phyloP scores from a whole-genome alignment of 2,797 vertebrate genomes.

The Tapirus indicus region DNA sequence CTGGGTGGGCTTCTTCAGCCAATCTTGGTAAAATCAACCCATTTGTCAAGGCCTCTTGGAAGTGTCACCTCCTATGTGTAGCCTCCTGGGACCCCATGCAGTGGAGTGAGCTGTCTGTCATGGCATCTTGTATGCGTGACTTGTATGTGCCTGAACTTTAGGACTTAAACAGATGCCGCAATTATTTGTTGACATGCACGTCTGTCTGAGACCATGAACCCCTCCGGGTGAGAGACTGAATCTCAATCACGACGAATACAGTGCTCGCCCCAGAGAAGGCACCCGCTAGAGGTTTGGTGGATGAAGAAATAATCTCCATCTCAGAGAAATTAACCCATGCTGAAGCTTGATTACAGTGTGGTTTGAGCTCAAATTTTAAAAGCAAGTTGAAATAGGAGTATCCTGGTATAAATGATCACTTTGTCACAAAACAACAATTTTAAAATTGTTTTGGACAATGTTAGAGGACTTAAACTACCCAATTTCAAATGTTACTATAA shows the following conservation, averaged over 20 bases:
- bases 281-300: neutral
- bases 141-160: neutral
- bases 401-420: neutral
- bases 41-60: neutral
- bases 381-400: neutral
- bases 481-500: conserved; percentile 6
- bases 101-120: neutral
- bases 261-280: neutral
- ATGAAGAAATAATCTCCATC: neutral
- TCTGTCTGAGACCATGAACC: neutral
- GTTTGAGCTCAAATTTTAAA: neutral
- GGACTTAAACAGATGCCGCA: neutral
- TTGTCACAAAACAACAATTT: neutral
- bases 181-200: neutral
- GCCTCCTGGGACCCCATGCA: neutral
- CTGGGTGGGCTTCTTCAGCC: neutral
- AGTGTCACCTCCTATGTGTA: neutral
- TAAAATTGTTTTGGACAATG: neutral
- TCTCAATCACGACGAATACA: neutral
- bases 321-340: neutral
- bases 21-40: neutral
- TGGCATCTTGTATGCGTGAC: neutral
- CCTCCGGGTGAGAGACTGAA: neutral
- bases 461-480: neutral
- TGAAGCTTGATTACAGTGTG: neutral